Evolutionary conservation across 35 echinoderm and acorn worm species (phyloP), one percentile per base, ranked within the genome.

Genomic region (Patiria miniata): DNA sequence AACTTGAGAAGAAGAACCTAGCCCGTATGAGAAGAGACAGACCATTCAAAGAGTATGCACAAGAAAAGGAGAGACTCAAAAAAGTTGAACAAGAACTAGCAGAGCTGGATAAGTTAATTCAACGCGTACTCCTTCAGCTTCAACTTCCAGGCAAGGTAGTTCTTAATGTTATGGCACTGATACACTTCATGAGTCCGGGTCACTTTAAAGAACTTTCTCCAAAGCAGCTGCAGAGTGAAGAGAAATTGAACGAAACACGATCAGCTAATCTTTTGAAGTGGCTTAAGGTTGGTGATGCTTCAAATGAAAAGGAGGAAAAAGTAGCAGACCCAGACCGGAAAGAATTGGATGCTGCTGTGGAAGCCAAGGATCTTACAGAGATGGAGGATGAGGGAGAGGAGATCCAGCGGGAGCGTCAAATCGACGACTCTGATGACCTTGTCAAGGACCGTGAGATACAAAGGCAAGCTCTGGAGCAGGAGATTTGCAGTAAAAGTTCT

Each of bases 1-100:
- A 29, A 51, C 58, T 97, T 32, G 39, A 83, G n/a, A n/a, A 19
- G 65, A 88, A 69, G 33, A 87, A 93, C 30, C 38, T 93, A 19
- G 40, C 30, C 2, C 28, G 58, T 5, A 10, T 78, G 50, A 17
- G 51, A 28, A 34, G 52, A 40, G 15, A 79, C 2, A 69, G 61
- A 23, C 26, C 61, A 69, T 34, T 4, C 61, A 29, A 23, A 6
- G 10, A 23, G 23, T 34, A 34, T 69, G 18, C 19, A 29, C 19
- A 69, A 15, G 23, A 32, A 9, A 69, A 69, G 61, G 42, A 4
- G 42, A 47, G 42, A 47, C 42, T 47, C 42, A 12, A 47, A 47
- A 0, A 89, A 50, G 19, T 82, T 58, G 85, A 54, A 80, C 30
- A 78, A 51, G 53, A 52, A 79, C 33, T 53, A 39, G 7, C 38